phyloP scores from a whole-genome alignment of 2,797 vertebrate species.

The Acanthiza pusilla region DNA sequence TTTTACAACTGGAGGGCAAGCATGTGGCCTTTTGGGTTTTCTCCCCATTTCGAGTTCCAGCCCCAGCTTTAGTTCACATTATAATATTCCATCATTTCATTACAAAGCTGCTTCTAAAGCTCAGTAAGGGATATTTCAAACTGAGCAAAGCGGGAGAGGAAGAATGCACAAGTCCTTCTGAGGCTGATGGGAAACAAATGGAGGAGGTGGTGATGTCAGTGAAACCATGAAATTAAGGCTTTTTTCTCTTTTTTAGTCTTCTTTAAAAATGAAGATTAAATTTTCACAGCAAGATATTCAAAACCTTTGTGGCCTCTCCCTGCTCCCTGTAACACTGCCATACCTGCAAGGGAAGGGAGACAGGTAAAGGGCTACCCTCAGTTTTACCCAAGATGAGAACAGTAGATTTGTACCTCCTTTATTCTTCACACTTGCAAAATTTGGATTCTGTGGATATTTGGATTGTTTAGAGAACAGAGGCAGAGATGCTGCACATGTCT shows the following conservation, averaged over 20 bases:
- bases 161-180: not conserved
- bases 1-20: conserved; percentile 66
- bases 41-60: conserved; percentile 49
- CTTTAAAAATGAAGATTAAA: not conserved
- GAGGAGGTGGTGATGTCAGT: not conserved
- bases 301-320: not conserved
- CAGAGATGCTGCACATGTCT: not conserved
- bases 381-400: not conserved
- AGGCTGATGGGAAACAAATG: conserved; percentile 30
- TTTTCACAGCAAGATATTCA: not conserved
- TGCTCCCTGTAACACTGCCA: not conserved
- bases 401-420: not conserved
- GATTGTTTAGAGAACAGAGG: not conserved
- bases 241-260: not conserved
- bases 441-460: not conserved
- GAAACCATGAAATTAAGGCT: not conserved
- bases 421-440: not conserved
- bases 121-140: conserved; percentile 27
- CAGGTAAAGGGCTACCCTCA: not conserved
- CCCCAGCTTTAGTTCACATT: conserved; percentile 62
- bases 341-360: not conserved
- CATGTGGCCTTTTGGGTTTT: conserved; percentile 39
- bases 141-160: not conserved
- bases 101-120: conserved; percentile 40
- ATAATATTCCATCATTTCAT: conserved; percentile 47